Evolutionary conservation across 2,888 invertebrate species (phyloP), one percentile per base, ranked within the genome.

Genomic region (Ellobium chinense): DNA sequence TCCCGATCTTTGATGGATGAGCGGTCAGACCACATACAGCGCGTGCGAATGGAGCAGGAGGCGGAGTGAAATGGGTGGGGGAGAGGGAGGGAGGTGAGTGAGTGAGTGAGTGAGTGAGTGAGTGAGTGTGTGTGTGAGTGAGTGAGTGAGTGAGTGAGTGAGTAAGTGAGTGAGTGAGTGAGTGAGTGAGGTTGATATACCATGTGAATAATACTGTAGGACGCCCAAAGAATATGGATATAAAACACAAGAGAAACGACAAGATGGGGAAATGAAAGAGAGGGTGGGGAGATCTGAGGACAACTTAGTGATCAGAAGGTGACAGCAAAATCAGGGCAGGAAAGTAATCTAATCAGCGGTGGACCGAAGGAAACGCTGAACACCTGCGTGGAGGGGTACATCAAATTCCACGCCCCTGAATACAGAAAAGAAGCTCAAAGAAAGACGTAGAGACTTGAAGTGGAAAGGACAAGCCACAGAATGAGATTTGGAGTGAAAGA

Each of bases 1-100:
- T 7, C 34, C 34, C 56, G 70, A 70, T 56, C 29, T 56, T 7
- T 70, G 56, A 56, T 70, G 70, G 31, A 56, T 54, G 56, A 70
- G 56, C 34, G 56, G 56, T 34, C 56, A 34, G 46, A 56, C 56
- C 5, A 31, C 29, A 29, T 46, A 46, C 54, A 46, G 46, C 54
- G 69, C 46, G 9, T 27, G 69, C 12, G 14, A 46, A 29, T 46
- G 46, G 46, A 27, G 46, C 46, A 46, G 46, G 9, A 29, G 31
- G 21, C 46, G 27, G 29, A 46, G 54, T 1, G 54, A 54, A n/a
- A 29, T 2, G 69, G 24, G 14, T 46, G 46, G 39, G 29, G 27
- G 7, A 29, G 29, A 68, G 46, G 29, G 29, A 56, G 31, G 1
- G 29, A 24, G 36, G 66, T n/a, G 31, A 7, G 60, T 7, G 27